Base-by-base conservation (phyloP, 2,113 vertebrate genomes). In the Ploceus nigricollis region DNA sequence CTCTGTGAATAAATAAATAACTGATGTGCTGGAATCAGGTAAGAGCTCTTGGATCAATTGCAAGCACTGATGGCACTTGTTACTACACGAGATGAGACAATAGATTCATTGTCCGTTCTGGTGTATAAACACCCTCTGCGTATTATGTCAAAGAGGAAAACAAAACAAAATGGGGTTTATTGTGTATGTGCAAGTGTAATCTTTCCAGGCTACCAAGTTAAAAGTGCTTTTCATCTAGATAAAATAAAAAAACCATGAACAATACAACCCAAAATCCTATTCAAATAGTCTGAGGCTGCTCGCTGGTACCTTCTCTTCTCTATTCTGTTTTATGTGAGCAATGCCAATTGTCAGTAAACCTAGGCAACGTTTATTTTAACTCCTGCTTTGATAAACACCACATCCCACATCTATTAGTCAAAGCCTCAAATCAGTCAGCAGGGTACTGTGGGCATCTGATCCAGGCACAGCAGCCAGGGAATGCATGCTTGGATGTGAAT, bases 201-300 rank as follows among this genome's bases (percentile, higher is more conserved):
- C 78, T 96, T 94, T 93, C 73, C 90, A 89, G 81, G 85, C 93
- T 82, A 92, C 65, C 66, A 89, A 84, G 88, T 95, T 96, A 86
- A 95, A 95, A 96, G 84, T 93, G 73, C 73, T 94, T 97, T 97
- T 97, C 82, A 92, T 94, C 91, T 89, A 83, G 80, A 37, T 95
- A 42, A 82, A 95, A 94, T 93, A 70, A 87, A 94, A 86, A 23
- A 87, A 93, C 40, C 78, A 56, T 3, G 23, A 95, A 87, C 82
- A 93, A 87, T 89, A 53, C 51, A 81, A 37, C 9, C 17, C n/a
- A 10, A 90, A 92, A 93, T 78, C 69, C 79, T 53, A 45, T 65
- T 60, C 65, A 88, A 92, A 95, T 2, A 80, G 15, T 92, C 64
- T 0, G 5, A 86, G 60, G 44, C 69, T 89, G 69, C 65, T 93